A percentile compares a stretch with the other conserved stretches of the same genome.
These are phyloP conservation scores for Arctia plantaginis DNA, from an alignment of 2,888 invertebrate species.

Conservation along the genomic window DNA sequence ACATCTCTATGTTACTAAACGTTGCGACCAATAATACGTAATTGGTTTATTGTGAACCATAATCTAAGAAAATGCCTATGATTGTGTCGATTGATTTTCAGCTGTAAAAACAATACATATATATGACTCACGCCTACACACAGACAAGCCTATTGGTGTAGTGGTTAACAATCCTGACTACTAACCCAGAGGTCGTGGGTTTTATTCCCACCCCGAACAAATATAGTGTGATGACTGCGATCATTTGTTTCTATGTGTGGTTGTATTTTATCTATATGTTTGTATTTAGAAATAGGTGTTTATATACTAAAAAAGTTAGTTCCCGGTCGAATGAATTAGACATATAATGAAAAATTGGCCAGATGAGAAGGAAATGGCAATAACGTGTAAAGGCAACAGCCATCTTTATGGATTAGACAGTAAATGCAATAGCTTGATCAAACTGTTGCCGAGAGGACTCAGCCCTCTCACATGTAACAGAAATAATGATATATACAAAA, in stretches of 20 bases:
- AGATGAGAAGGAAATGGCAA: no score
- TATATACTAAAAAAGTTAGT: not conserved
- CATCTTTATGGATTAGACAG: no score
- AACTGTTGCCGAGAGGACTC: not conserved
- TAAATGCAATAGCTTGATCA: no score
- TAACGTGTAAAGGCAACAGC: no score
- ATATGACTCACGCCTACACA: not conserved
- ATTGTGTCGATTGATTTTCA: not conserved
- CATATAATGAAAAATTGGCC: no score
- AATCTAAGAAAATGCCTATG: not conserved
- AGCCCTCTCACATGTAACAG: not conserved
- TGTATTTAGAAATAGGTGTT: not conserved
- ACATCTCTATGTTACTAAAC: not conserved
- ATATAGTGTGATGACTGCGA: not conserved
- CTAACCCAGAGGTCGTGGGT: not conserved
- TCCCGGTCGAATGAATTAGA: no score
- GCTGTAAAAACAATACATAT: not conserved
- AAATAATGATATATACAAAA: not conserved
- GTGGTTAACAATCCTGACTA: not conserved
- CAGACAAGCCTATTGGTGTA: not conserved
- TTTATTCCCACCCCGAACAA: not conserved
- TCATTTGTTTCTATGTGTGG: not conserved
- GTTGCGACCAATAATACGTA: not conserved
- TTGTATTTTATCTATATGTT: not conserved
- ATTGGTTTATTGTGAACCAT: not conserved